Percentiles rank a stretch among this genome's conserved stretches.
Evolutionary conservation across 2,113 vertebrate genomes (phyloP).

Genomic region (Arothron firmamentum): DNA sequence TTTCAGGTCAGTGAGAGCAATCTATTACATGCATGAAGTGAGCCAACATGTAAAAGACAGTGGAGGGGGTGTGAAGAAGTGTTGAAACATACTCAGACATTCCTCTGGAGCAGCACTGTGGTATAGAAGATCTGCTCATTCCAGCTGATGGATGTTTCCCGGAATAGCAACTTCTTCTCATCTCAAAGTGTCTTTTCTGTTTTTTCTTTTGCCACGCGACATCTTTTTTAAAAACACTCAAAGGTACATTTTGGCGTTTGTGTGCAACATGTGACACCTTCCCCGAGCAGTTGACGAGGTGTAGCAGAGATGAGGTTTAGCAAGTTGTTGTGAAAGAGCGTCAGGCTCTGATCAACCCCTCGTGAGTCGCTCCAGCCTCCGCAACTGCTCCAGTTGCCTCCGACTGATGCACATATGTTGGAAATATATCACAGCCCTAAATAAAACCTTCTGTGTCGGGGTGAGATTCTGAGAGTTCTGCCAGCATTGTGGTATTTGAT

Average conservation of each 20-base stretch:
- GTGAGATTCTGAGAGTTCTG: background rate
- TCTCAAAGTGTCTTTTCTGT: too few relatives aligned
- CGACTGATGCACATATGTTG: background rate
- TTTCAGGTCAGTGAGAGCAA: conserved; percentile 52
- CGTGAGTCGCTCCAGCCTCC: too few relatives aligned
- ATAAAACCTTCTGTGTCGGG: background rate
- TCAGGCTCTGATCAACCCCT: too few relatives aligned
- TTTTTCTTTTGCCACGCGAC: too few relatives aligned
- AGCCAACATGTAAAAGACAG: conserved; percentile 30
- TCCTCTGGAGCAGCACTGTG: conserved; percentile 40
- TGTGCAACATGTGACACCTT: background rate
- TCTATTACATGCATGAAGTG: conserved; percentile 46
- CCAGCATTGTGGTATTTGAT: background rate
- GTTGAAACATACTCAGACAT: conserved; percentile 34
- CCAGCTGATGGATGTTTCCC: too few relatives aligned
- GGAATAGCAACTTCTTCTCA: too few relatives aligned
- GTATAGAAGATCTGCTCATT: conserved; percentile 20
- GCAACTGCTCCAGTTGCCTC: background rate
- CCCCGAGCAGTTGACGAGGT: too few relatives aligned
- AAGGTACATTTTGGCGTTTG: background rate
- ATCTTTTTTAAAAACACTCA: background rate
- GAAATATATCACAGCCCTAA: background rate
- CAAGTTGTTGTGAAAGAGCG: too few relatives aligned
- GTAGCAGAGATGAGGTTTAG: too few relatives aligned
- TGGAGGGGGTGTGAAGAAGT: conserved; percentile 1